Evolutionary conservation across 2,888 invertebrate genomes (phyloP).

Genomic region (Acrocyrtus sp.): DNA sequence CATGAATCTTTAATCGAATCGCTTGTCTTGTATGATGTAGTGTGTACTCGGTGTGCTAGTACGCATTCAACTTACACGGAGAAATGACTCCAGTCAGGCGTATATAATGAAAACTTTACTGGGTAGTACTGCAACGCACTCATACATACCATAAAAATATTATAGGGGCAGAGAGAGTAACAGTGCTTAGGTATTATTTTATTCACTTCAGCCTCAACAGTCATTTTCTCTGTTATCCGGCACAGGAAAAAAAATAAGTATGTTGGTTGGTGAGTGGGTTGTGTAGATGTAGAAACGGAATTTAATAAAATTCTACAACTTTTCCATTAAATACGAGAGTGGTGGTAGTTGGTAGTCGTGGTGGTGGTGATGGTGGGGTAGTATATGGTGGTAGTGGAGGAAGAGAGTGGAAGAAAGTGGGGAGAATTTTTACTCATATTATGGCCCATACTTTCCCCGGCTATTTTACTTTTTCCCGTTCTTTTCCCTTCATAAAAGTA

Average conservation of each 20-base stretch:
- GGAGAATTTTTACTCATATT: conserved; percentile 42
- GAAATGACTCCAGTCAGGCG: background rate
- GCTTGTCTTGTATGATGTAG: conserved; percentile 45
- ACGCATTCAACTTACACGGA: no score
- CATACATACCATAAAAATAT: background rate
- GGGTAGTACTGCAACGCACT: background rate
- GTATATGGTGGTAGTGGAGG: background rate
- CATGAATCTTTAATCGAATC: conserved; percentile 54
- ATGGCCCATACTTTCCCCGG: background rate
- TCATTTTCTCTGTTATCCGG: conserved; percentile 15
- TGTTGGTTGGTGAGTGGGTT: conserved; percentile 1
- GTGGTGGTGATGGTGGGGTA: no score
- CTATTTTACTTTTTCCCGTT: conserved; percentile 19
- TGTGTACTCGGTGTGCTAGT: conserved; percentile 1
- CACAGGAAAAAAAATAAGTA: background rate
- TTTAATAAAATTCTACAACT: conserved; percentile 54
- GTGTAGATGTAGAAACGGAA: conserved; percentile 25
- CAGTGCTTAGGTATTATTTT: background rate
- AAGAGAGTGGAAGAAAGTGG: conserved; percentile 37
- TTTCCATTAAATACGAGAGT: conserved; percentile 53
- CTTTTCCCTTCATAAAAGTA: conserved; percentile 40
- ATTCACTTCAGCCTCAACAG: background rate
- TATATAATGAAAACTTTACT: background rate
- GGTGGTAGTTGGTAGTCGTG: no score
- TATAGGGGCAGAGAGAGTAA: no score